phyloP scores from a whole-genome alignment of 1,140 invertebrate genomes.

The Helicoverpa zea region DNA sequence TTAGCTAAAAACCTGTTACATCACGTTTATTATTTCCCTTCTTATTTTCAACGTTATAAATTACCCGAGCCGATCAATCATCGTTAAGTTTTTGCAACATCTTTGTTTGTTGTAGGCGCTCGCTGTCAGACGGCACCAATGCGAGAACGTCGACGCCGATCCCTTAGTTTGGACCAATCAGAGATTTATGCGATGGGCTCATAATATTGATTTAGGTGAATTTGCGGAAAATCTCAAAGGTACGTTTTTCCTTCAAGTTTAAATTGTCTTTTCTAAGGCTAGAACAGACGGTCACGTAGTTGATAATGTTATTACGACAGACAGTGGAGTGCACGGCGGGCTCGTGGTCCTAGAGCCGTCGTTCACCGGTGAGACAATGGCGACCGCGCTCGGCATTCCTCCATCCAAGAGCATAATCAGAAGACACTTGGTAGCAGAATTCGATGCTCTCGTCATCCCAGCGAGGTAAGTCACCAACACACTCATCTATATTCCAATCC shows the following conservation, averaged over 20 bases:
- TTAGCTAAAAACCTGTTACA: constrained; percentile 67
- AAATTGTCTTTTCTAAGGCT: neutral
- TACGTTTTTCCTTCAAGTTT: constrained; percentile 67
- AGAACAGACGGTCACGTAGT: constrained; percentile 15
- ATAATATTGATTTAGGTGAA: constrained; percentile 96
- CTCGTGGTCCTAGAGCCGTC: constrained; percentile 96
- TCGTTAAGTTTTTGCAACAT: constrained; percentile 48
- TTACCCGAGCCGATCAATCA: constrained; percentile 51
- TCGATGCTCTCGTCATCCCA: constrained; percentile 95
- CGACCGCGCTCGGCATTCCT: constrained; percentile 96
- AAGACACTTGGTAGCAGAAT: constrained; percentile 95
- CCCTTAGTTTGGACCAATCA: constrained; percentile 98
- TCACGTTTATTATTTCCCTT: constrained; percentile 58
- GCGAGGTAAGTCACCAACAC: constrained; percentile 91
- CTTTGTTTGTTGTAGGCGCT: constrained; percentile 89
- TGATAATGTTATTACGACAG: constrained; percentile 77
- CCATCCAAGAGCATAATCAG: constrained; percentile 97
- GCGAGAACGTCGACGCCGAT: constrained; percentile 95
- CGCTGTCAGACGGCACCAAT: constrained; percentile 94
- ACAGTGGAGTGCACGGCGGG: constrained; percentile 97
- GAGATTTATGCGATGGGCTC: constrained; percentile 96
- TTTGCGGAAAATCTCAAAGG: constrained; percentile 98
- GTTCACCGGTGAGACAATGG: constrained; percentile 97
- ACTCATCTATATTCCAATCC: constrained; percentile 35
- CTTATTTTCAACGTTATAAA: constrained; percentile 51